Percentiles rank a stretch among this genome's conserved stretches.
phyloP scores from a whole-genome alignment of 2,113 vertebrate genomes.

The Pimephales promelas region DNA sequence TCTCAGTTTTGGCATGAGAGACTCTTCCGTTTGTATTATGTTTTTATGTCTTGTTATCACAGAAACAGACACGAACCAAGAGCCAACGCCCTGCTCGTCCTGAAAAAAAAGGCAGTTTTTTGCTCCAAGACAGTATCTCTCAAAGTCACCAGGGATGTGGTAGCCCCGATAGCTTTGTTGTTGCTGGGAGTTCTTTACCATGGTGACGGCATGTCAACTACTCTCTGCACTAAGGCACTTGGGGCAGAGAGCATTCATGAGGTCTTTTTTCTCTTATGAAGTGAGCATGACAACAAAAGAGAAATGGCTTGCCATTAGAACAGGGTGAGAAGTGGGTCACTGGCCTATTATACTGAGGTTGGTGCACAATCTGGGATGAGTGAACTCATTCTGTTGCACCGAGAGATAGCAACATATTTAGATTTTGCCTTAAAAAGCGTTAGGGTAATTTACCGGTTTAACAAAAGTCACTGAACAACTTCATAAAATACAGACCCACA shows the following conservation, averaged over 20 bases:
- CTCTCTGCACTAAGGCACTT: slow-evolving; percentile 41
- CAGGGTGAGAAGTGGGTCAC: slow-evolving; percentile 29
- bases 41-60: slow-evolving; percentile 35
- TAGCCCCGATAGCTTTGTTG: slow-evolving; percentile 70
- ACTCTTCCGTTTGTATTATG: slow-evolving; percentile 33
- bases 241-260: slow-evolving; percentile 47
- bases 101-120: slow-evolving; percentile 22
- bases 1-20: slow-evolving; percentile 32
- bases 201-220: slow-evolving; percentile 63
- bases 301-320: slow-evolving; percentile 13
- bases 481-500: neutral
- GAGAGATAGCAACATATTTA: slow-evolving; percentile 34
- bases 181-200: slow-evolving; percentile 64
- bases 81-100: neutral
- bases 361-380: slow-evolving; percentile 15
- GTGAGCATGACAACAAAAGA: slow-evolving; percentile 50
- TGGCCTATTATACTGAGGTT: slow-evolving; percentile 20
- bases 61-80: neutral
- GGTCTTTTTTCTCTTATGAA: slow-evolving; percentile 45
- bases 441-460: neutral
- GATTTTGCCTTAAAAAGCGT: slow-evolving; percentile 33
- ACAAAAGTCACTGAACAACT: slow-evolving; percentile 16
- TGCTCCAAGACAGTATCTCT: neutral
- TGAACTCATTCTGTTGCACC: slow-evolving; percentile 29
- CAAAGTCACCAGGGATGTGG: slow-evolving; percentile 64